phyloP scores from a whole-genome alignment of 2,113 vertebrate genomes.

The Periophthalmodon schlosseri region DNA sequence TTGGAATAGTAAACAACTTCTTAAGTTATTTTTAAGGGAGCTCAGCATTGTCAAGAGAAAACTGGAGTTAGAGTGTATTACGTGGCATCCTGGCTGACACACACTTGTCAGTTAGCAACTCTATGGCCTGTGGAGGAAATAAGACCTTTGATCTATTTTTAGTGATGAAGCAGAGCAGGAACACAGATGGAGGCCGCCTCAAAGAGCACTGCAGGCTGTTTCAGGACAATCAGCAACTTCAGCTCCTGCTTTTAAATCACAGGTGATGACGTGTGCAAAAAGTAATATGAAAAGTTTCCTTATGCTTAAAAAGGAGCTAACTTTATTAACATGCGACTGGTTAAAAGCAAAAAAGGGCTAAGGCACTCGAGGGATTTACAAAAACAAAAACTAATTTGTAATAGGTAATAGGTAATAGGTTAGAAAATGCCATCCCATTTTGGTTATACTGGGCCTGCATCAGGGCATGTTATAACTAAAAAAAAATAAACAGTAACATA shows the following conservation, averaged over 20 bases:
- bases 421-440: too few relatives aligned
- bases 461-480: too few relatives aligned
- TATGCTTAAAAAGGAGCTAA: not conserved
- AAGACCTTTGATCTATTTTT: conserved; percentile 10
- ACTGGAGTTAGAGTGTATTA: not conserved
- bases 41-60: not conserved
- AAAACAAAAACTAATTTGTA: too few relatives aligned
- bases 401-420: too few relatives aligned
- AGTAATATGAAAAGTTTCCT: not conserved
- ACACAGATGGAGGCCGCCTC: not conserved
- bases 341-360: too few relatives aligned
- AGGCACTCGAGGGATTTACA: too few relatives aligned
- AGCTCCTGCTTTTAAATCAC: not conserved
- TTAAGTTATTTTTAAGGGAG: too few relatives aligned
- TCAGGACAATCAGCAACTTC: not conserved
- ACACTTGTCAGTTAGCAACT: not conserved
- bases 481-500: too few relatives aligned
- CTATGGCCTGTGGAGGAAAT: not conserved
- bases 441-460: too few relatives aligned
- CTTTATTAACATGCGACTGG: too few relatives aligned
- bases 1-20: too few relatives aligned
- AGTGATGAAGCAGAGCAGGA: not conserved
- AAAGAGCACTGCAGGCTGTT: not conserved
- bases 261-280: too few relatives aligned
- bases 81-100: not conserved